These are phyloP conservation scores for Lathronympha strigana DNA, from an alignment of 2,888 invertebrate genomes.

Conservation along the genomic window DNA sequence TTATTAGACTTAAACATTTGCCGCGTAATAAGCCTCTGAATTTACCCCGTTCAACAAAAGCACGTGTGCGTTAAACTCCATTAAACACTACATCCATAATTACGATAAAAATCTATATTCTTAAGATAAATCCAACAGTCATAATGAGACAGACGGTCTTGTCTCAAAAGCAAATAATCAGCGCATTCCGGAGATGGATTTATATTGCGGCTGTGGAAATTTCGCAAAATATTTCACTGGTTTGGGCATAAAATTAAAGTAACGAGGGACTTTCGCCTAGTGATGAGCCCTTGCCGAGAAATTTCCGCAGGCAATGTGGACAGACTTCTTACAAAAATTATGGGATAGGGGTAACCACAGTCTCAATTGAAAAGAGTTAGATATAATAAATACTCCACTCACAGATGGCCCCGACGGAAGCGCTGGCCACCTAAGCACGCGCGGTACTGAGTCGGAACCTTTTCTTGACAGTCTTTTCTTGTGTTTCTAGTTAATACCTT, in stretches of 20 bases:
- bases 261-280: constrained; percentile 16
- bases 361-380: too few species aligned
- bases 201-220: constrained; percentile 22
- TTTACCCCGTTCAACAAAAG: too few species aligned
- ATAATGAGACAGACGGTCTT: background rate
- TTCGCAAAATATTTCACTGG: constrained; percentile 30
- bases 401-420: too few species aligned
- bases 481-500: too few species aligned
- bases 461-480: too few species aligned
- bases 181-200: constrained; percentile 14
- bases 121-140: background rate
- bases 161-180: constrained; percentile 15
- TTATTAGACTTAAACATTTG: too few species aligned
- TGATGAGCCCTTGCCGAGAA: background rate
- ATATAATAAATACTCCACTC: too few species aligned
- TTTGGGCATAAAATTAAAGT: constrained; percentile 32
- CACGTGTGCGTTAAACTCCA: background rate
- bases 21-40: too few species aligned
- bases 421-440: too few species aligned
- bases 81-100: background rate
- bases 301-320: background rate
- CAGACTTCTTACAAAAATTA: background rate
- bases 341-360: too few species aligned
- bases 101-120: background rate
- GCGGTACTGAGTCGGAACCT: too few species aligned